Conservation (phyloP, 2,888 invertebrate genomes). For the Agrochola litura region DNA sequence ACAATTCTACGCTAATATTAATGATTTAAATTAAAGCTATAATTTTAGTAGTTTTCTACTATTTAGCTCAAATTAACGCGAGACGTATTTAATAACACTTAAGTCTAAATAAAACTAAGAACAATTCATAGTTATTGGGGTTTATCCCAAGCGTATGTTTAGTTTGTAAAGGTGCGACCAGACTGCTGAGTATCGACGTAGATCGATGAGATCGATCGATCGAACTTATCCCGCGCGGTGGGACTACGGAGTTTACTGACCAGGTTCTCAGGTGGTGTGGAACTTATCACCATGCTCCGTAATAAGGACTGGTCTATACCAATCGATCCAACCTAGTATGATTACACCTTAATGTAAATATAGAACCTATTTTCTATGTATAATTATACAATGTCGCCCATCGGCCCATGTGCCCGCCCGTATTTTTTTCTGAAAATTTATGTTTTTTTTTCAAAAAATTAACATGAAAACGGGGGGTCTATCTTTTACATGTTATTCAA, state of each 20-base stretch:
- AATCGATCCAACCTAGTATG: conserved; percentile 1
- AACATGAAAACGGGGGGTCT: too few species aligned
- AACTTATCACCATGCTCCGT: background rate
- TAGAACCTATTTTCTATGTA: conserved; percentile 44
- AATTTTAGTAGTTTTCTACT: conserved; percentile 65
- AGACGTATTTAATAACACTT: conserved; percentile 66
- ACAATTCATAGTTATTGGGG: conserved; percentile 48
- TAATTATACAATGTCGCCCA: conserved; percentile 7
- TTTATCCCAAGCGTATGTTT: conserved; percentile 53
- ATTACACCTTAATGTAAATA: conserved; percentile 36
- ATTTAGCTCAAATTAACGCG: conserved; percentile 62
- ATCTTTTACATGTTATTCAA: too few species aligned
- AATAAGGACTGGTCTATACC: too few species aligned
- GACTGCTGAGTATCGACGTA: background rate
- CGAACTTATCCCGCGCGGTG: background rate
- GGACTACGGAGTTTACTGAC: background rate
- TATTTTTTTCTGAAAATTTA: too few species aligned
- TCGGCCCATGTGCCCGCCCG: too few species aligned
- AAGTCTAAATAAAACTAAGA: conserved; percentile 60
- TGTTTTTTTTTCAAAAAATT: too few species aligned
- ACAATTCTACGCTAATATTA: conserved; percentile 60
- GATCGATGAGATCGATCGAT: background rate
- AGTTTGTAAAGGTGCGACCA: conserved; percentile 39
- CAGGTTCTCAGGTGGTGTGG: background rate
- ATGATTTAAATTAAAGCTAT: conserved; percentile 68